phyloP scores from a whole-genome alignment of 2,888 invertebrate genomes.

The Omphaloscelis lunosa region DNA sequence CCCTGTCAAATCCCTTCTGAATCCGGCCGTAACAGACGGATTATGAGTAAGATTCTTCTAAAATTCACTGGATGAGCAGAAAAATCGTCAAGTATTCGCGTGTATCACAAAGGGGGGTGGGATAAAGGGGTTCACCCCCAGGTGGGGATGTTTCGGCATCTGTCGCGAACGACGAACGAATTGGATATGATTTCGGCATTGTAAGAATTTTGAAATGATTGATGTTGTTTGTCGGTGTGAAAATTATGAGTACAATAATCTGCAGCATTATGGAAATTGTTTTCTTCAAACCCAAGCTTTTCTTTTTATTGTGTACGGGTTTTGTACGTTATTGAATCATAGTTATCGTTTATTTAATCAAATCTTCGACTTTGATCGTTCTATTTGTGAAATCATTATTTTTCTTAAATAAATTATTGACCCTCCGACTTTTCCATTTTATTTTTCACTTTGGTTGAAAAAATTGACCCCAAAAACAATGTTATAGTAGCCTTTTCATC shows the following conservation, averaged over 20 bases:
- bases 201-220: conserved; percentile 47
- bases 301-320: background rate
- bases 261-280: background rate
- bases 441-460: background rate
- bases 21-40: conserved; percentile 64
- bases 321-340: background rate
- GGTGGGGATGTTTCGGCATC: conserved; percentile 61
- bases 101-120: conserved; percentile 70
- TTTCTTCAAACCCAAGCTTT: background rate
- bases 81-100: conserved; percentile 74
- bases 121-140: conserved; percentile 61
- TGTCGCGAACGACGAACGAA: conserved; percentile 53
- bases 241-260: conserved; percentile 41
- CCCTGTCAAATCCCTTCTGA: conserved; percentile 59
- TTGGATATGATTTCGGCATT: conserved; percentile 59
- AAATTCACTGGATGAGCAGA: conserved; percentile 68
- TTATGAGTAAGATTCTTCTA: conserved; percentile 68
- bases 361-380: background rate
- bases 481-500: background rate
- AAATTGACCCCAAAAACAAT: background rate
- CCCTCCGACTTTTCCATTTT: too few relatives aligned
- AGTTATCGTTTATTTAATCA: background rate
- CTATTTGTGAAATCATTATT: too few relatives aligned
- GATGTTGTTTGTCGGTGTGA: conserved; percentile 44
- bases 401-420: too few relatives aligned